Conservation (phyloP, 2,113 vertebrate genomes). For the Corapipo altera region DNA sequence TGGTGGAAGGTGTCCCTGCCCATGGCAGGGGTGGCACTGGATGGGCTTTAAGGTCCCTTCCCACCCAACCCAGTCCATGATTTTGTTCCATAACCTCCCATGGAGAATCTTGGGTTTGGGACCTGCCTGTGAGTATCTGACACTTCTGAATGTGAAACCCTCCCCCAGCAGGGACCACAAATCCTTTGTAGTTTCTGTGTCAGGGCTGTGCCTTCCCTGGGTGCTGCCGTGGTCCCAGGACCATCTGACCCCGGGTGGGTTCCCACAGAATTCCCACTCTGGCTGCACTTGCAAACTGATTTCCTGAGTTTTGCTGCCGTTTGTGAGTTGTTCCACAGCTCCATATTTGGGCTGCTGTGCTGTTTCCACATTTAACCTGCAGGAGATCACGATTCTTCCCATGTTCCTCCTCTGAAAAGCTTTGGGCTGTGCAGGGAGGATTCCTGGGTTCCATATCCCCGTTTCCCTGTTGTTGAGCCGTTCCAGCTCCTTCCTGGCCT, state of each 20-base stretch:
- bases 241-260: not conserved
- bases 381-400: not conserved
- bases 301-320: not conserved
- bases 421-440: not conserved
- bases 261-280: not conserved
- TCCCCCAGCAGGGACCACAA: not conserved
- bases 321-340: not conserved
- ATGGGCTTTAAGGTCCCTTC: not conserved
- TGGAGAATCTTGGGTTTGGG: not conserved
- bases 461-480: not conserved
- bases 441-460: not conserved
- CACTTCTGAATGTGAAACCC: not conserved
- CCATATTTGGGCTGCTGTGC: fast-evolving
- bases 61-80: not conserved
- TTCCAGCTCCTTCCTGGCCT: not conserved
- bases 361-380: not conserved
- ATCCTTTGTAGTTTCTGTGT: not conserved
- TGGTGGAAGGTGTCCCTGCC: not conserved
- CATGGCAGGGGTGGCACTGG: not conserved
- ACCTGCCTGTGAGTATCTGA: not conserved
- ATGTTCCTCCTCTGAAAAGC: not conserved
- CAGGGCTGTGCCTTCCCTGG: not conserved
- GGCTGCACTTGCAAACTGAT: not conserved
- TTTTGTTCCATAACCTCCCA: not conserved
- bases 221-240: not conserved